A percentile compares a stretch with the other conserved stretches of the same genome.
Conservation (phyloP, 1,140 invertebrate species). For the Meloidogyne exigua region DNA sequence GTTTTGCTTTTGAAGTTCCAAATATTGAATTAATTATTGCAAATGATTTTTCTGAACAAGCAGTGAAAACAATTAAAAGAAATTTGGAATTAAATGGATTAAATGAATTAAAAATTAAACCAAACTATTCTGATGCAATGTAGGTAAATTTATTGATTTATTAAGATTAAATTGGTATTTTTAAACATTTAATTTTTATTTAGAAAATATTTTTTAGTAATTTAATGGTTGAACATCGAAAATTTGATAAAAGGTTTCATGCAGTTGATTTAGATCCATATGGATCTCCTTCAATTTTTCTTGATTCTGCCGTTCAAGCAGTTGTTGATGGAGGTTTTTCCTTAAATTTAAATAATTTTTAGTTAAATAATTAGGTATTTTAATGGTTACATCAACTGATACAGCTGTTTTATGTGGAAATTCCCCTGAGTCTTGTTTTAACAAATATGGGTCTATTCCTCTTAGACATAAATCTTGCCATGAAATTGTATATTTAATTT, state of each 20-base stretch:
- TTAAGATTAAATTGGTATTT: conserved; percentile 1
- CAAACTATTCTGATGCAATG: conserved; percentile 79
- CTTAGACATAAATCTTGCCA: conserved; percentile 84
- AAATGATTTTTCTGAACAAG: conserved; percentile 86
- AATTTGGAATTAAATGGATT: conserved; percentile 81
- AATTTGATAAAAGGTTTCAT: conserved; percentile 74
- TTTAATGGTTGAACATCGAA: conserved; percentile 78
- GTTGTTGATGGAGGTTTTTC: conserved; percentile 64
- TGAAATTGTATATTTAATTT: conserved; percentile 75
- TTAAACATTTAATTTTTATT: not conserved
- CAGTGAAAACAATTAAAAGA: conserved; percentile 79
- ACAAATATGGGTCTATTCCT: conserved; percentile 89
- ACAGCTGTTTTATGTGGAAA: conserved; percentile 95
- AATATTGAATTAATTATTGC: conserved; percentile 78
- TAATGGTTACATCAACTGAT: conserved; percentile 96
- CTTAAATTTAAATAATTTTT: no score
- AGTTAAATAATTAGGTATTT: conserved; percentile 59
- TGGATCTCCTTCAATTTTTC: conserved; percentile 79
- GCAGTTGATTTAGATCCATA: conserved; percentile 95
- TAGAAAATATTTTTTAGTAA: conserved; percentile 69
- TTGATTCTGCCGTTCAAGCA: conserved; percentile 81
- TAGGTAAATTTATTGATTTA: conserved; percentile 65
- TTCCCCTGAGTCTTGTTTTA: conserved; percentile 84
- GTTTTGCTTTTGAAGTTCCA: conserved; percentile 90
- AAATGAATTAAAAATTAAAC: conserved; percentile 72